A percentile compares a stretch with the other conserved stretches of the same genome.
These are phyloP conservation scores for Drosophila burlai DNA, from an alignment of 1,140 invertebrate genomes.

Conservation along the genomic window DNA sequence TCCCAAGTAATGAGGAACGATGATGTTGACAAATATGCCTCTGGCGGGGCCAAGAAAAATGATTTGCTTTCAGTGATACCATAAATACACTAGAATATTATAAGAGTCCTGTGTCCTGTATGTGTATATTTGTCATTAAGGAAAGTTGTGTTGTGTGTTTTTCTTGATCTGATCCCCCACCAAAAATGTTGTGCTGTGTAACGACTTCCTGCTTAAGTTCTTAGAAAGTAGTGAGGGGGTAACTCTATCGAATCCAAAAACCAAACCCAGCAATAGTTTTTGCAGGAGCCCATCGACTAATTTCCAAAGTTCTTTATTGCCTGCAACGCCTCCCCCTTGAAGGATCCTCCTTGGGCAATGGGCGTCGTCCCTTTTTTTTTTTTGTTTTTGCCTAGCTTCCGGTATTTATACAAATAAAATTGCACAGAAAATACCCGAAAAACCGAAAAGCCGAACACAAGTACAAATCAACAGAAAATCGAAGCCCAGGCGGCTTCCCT, in stretches of 20 bases:
- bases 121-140: constrained; percentile 8
- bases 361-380: constrained; percentile 2
- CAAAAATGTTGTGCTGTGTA: constrained; percentile 38
- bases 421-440: constrained; percentile 52
- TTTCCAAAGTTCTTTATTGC: constrained; percentile 84
- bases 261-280: constrained; percentile 22
- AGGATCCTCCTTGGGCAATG: neutral
- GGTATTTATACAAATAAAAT: constrained; percentile 84
- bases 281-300: constrained; percentile 61
- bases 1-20: constrained; percentile 41
- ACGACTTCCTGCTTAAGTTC: constrained; percentile 81
- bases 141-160: neutral
- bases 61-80: constrained; percentile 22
- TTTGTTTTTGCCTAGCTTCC: constrained; percentile 67
- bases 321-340: constrained; percentile 66
- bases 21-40: constrained; percentile 82
- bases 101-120: neutral
- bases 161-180: neutral
- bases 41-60: constrained; percentile 64
- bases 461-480: constrained; percentile 79
- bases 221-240: neutral
- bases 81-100: no score
- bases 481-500: constrained; percentile 32
- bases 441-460: constrained; percentile 43
- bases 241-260: neutral